Evolutionary conservation across 1,140 invertebrate species (phyloP), one percentile per base, ranked within the genome.

Genomic region (Dendrolimus kikuchii): DNA sequence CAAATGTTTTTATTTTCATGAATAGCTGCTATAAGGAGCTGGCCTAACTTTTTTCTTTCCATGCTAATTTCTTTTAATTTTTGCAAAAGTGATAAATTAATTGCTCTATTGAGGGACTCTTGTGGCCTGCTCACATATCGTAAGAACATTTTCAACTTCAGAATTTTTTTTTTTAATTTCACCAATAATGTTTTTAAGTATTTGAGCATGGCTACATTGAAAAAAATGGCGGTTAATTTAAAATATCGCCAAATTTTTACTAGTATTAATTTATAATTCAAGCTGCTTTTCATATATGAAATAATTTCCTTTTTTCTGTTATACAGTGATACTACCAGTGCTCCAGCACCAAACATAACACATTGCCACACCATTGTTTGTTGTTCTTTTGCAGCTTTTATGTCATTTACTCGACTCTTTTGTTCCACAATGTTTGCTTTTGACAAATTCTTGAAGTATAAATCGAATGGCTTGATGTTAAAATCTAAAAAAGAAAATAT

Each of bases 1-100:
- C 64, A 69, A 8, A 81, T 71, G 53, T 74, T 77, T 69, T 77
- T 80, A 52, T 77, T 82, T 63, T 86, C 79, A 7, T 69, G 65
- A 40, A 77, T 65, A 45, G 70, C 69, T 37, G 69, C 63, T 10
- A 74, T 59, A 10, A 82, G 41, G 23, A 80, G 59, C 5, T 74
- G 65, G 0, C 68, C 65, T 45, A 84, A 57, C 40, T 71, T 75
- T 47, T 68, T 82, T 43, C 67, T 65, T 45, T 86, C 76, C 51
- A 77, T 68, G 6, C 57, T 64, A 0, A 77, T 49, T 46, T 80
- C 74, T 66, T 60, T 70, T 51, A 84, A 53, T 60, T 77, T 81
- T 53, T 74, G 73, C 5, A 80, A 49, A 49, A 84, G 61, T 6
- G 71, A 36, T 9, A 66, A 57, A 66, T 71, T 66, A 41, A 65